Conservation (phyloP, 1,140 invertebrate genomes). For the Drosophila littoralis region DNA sequence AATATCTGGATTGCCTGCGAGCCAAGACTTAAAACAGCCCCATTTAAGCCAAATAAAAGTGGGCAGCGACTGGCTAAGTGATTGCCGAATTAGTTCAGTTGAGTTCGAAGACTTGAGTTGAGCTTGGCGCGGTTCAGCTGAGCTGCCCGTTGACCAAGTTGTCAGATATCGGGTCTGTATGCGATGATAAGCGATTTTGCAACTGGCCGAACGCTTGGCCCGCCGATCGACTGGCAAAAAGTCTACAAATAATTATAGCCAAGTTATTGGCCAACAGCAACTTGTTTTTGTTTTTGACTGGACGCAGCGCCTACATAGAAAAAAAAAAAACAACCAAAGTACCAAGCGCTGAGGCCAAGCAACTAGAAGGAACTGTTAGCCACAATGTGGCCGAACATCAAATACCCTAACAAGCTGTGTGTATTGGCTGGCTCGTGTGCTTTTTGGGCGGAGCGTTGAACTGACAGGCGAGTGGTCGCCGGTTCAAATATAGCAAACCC, state of each 20-base stretch:
- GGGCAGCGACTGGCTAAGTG: background rate
- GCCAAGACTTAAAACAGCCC: background rate
- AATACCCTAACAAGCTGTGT: background rate
- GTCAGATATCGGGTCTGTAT: conserved; percentile 13
- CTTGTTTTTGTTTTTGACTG: conserved; percentile 33
- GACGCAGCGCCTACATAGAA: conserved; percentile 26
- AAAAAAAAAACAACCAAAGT: conserved; percentile 21
- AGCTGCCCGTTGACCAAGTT: conserved; percentile 10
- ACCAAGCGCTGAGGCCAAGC: conserved; percentile 1
- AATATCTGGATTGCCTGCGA: background rate
- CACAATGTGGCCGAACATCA: background rate
- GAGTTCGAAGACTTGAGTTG: background rate
- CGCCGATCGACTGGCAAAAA: conserved; percentile 44
- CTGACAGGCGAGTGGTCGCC: too few species aligned
- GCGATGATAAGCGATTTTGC: conserved; percentile 49
- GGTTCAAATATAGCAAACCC: too few species aligned
- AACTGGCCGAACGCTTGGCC: conserved; percentile 32
- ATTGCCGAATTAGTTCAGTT: conserved; percentile 6
- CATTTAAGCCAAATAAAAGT: conserved; percentile 3
- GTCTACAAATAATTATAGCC: conserved; percentile 51
- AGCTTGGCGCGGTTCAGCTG: background rate
- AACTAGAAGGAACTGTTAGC: background rate
- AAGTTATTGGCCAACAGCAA: conserved; percentile 45
- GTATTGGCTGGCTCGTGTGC: too few species aligned
- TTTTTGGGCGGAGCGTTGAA: too few species aligned